Conservation (phyloP, 2,113 vertebrate genomes). For the Tragulus kanchil region DNA sequence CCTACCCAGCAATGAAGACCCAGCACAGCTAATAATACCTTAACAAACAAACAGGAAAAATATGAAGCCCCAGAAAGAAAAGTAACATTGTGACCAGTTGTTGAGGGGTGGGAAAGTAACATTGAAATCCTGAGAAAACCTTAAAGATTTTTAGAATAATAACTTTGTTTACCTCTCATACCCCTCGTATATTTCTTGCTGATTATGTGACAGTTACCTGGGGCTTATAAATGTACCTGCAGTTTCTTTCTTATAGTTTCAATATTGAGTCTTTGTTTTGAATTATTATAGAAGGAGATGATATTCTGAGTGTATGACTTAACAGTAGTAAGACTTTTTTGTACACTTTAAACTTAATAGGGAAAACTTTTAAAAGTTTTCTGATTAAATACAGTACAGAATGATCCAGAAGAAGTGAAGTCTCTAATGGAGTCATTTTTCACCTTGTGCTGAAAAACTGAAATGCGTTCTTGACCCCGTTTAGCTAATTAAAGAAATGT, state of each 20-base stretch:
- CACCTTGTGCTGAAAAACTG: not conserved
- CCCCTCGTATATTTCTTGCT: not conserved
- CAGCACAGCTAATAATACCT: not conserved
- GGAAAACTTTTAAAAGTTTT: conserved; percentile 43
- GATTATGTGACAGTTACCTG: not conserved
- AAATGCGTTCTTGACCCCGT: conserved; percentile 41
- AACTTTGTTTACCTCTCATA: not conserved
- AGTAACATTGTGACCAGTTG: not conserved
- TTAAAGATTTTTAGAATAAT: conserved; percentile 7
- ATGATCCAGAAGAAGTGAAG: not conserved
- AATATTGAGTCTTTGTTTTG: not conserved
- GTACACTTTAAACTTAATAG: conserved; percentile 38
- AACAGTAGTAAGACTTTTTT: conserved; percentile 14
- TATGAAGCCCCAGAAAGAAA: conserved; percentile 3
- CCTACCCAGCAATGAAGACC: not conserved
- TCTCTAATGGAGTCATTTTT: conserved; percentile 25
- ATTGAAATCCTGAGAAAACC: not conserved
- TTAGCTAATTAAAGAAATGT: not conserved
- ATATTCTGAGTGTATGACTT: not conserved
- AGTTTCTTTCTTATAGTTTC: conserved; percentile 38
- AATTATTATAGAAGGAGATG: conserved; percentile 24
- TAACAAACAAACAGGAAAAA: not conserved
- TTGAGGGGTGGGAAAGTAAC: not conserved
- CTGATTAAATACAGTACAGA: conserved; percentile 33
- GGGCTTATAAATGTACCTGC: not conserved